These are phyloP conservation scores for Embiotoca jacksoni DNA, from an alignment of 2,113 vertebrate genomes.

Conservation along the genomic window DNA sequence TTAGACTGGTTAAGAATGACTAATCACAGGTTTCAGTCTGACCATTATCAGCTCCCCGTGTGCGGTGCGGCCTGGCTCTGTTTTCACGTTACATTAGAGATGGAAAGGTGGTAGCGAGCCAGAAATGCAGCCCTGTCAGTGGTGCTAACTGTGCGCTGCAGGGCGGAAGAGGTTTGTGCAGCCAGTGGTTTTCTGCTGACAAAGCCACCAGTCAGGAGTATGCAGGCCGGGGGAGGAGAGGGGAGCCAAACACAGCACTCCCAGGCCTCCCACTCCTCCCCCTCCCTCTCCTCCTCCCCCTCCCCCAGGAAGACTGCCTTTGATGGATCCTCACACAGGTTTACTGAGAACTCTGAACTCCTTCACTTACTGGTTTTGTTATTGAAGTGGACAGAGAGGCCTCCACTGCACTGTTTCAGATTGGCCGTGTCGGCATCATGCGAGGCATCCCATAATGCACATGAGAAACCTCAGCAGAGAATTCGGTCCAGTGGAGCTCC, in stretches of 20 bases:
- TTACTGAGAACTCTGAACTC: conserved; percentile 50
- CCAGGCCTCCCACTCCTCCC: not conserved
- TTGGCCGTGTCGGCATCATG: conserved; percentile 12
- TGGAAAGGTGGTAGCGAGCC: not conserved
- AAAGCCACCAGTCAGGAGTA: conserved; percentile 25
- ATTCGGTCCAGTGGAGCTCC: not conserved
- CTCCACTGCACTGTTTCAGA: not conserved
- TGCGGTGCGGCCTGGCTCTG: too few species aligned
- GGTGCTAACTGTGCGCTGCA: not conserved
- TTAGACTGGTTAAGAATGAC: too few species aligned
- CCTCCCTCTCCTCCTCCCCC: too few species aligned
- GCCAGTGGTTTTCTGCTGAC: conserved; percentile 46
- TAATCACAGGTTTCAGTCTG: too few species aligned
- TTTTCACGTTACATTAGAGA: too few species aligned
- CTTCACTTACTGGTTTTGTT: conserved; percentile 43
- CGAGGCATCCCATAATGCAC: not conserved
- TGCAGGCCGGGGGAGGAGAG: conserved; percentile 3
- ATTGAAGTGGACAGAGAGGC: not conserved
- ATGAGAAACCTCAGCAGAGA: not conserved
- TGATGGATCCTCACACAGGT: conserved; percentile 58
- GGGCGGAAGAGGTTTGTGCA: not conserved
- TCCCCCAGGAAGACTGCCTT: conserved; percentile 60
- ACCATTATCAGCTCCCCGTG: too few species aligned
- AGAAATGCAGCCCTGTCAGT: not conserved
- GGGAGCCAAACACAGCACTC: conserved; percentile 27